phyloP scores from a whole-genome alignment of 1,140 invertebrate genomes.

The Bombus waltoni region DNA sequence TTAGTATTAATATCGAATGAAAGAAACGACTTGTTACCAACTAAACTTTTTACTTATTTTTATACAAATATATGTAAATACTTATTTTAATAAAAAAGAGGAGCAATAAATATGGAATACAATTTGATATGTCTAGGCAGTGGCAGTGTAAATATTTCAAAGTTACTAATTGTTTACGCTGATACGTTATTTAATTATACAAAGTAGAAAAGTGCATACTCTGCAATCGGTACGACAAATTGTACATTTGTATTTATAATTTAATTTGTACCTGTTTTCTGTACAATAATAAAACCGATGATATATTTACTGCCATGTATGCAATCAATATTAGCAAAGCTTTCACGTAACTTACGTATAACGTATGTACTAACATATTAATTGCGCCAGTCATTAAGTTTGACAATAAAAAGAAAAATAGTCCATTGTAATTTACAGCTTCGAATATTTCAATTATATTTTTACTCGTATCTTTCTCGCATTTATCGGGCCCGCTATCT shows the following conservation, averaged over 20 bases:
- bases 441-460: constrained; percentile 84
- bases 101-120: constrained; percentile 27
- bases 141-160: constrained; percentile 36
- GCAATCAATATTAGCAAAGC: constrained; percentile 84
- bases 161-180: neutral
- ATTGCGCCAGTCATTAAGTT: constrained; percentile 92
- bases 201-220: neutral
- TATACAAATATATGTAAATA: constrained; percentile 65
- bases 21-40: constrained; percentile 54
- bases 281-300: constrained; percentile 73
- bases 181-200: constrained; percentile 18
- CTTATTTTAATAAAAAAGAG: constrained; percentile 55
- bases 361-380: constrained; percentile 87
- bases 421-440: constrained; percentile 89
- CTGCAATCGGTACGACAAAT: neutral
- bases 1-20: constrained; percentile 12
- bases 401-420: constrained; percentile 90
- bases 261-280: constrained; percentile 72
- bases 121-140: constrained; percentile 40
- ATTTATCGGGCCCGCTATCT: constrained; percentile 40
- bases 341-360: constrained; percentile 79
- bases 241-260: constrained; percentile 59
- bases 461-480: constrained; percentile 6
- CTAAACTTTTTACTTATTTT: constrained; percentile 62
- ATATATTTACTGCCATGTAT: constrained; percentile 84